Percentiles rank a stretch among this genome's conserved stretches.
Conservation (phyloP, 2,888 invertebrate genomes). For the Emmelina monodactyla region DNA sequence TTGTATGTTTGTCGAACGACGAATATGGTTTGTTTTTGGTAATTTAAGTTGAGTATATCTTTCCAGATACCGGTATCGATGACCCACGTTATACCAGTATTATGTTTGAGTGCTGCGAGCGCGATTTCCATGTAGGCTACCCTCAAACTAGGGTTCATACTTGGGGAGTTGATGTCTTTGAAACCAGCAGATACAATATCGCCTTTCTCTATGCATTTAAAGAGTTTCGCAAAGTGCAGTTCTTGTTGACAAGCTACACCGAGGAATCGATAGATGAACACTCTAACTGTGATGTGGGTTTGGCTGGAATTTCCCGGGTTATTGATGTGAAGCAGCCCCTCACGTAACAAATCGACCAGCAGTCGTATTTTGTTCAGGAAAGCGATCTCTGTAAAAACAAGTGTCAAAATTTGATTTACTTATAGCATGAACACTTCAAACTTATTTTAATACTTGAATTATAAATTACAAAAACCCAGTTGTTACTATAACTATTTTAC, state of each 20-base stretch:
- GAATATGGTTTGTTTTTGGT: slow-evolving; percentile 74
- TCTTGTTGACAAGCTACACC: slow-evolving; percentile 68
- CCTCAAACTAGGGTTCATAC: slow-evolving; percentile 68
- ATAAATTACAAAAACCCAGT: slow-evolving; percentile 1
- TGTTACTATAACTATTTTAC: slow-evolving; percentile 1
- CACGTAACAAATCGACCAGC: slow-evolving; percentile 32
- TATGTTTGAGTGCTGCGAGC: slow-evolving; percentile 66
- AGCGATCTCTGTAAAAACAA: slow-evolving; percentile 36
- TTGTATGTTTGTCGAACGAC: slow-evolving; percentile 72
- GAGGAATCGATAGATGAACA: slow-evolving; percentile 71
- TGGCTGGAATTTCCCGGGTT: too few relatives aligned
- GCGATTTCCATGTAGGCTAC: slow-evolving; percentile 73
- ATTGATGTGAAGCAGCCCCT: slow-evolving; percentile 26
- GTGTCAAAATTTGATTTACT: not conserved
- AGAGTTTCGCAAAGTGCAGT: slow-evolving; percentile 65
- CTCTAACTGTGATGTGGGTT: slow-evolving; percentile 41
- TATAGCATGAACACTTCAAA: not conserved
- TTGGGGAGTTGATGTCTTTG: slow-evolving; percentile 28
- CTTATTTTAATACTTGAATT: not conserved
- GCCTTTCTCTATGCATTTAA: slow-evolving; percentile 38
- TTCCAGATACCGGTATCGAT: slow-evolving; percentile 70
- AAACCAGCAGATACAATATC: slow-evolving; percentile 28
- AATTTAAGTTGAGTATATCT: slow-evolving; percentile 68
- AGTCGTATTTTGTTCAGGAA: slow-evolving; percentile 28
- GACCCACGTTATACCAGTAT: slow-evolving; percentile 72